A percentile compares a stretch with the other conserved stretches of the same genome.
phyloP scores from a whole-genome alignment of 2,888 invertebrate genomes.

The Drosophila pseudotalamancana region DNA sequence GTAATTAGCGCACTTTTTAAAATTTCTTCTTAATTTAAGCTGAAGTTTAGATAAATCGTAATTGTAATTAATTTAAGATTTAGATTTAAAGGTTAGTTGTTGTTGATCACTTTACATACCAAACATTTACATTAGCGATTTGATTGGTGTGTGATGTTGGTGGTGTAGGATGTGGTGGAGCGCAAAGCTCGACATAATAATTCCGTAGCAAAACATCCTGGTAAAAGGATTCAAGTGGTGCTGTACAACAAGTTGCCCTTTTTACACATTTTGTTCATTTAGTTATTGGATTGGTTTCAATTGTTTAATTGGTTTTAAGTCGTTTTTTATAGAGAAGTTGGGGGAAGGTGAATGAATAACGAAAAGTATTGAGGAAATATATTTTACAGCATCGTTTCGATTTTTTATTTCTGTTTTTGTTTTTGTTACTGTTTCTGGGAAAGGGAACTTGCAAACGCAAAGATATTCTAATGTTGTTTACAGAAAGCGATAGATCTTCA shows the following conservation, averaged over 20 bases:
- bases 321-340: conserved; percentile 51
- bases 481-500: conserved; percentile 48
- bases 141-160: conserved; percentile 81
- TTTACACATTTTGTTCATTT: conserved; percentile 67
- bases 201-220: conserved; percentile 81
- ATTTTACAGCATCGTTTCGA: conserved; percentile 67
- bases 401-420: conserved; percentile 23
- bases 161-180: conserved; percentile 80
- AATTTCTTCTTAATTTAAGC: conserved; percentile 21
- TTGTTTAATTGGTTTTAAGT: conserved; percentile 45
- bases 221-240: conserved; percentile 81
- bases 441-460: conserved; percentile 18
- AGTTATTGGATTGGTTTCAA: conserved; percentile 51
- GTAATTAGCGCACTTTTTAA: conserved; percentile 47
- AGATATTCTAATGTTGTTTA: conserved; percentile 33
- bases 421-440: background rate
- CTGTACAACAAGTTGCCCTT: conserved; percentile 81
- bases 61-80: conserved; percentile 33
- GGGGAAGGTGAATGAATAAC: conserved; percentile 76
- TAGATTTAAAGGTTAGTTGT: conserved; percentile 33
- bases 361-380: conserved; percentile 73
- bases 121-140: conserved; percentile 81
- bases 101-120: conserved; percentile 76
- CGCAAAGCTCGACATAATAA: conserved; percentile 81
- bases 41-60: conserved; percentile 30